Percentiles rank a stretch among this genome's conserved stretches.
These are phyloP conservation scores for Stegodyphus mimosarum DNA, from an alignment of 1,140 invertebrate species.

Conservation along the genomic window DNA sequence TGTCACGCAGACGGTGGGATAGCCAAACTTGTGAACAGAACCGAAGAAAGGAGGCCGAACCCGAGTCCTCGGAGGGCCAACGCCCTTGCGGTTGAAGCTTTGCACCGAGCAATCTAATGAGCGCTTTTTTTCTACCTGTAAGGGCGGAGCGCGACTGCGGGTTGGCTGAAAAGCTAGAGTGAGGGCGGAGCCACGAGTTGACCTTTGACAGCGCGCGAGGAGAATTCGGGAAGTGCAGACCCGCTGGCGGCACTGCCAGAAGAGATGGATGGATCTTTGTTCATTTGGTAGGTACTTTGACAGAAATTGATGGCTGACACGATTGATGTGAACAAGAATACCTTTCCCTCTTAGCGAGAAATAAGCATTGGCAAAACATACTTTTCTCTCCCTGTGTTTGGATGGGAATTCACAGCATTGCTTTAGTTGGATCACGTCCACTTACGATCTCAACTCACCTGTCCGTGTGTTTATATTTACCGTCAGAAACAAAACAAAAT, in stretches of 20 bases:
- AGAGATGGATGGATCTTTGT: constrained; percentile 53
- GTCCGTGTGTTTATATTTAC: neutral
- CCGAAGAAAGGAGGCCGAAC: constrained; percentile 42
- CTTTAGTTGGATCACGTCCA: no score
- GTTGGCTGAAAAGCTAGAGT: constrained; percentile 20
- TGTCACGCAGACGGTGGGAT: neutral
- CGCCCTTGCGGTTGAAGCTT: constrained; percentile 25
- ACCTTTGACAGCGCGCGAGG: constrained; percentile 42
- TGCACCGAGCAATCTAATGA: constrained; percentile 12
- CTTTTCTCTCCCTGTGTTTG: neutral
- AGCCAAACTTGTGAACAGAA: neutral
- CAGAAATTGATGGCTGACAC: constrained; percentile 38
- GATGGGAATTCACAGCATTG: neutral
- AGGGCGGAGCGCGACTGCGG: constrained; percentile 2
- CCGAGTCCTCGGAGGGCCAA: constrained; percentile 33
- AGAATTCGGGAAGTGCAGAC: constrained; percentile 39
- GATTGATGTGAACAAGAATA: constrained; percentile 27
- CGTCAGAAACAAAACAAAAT: no score
- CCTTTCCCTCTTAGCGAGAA: neutral
- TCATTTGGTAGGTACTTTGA: constrained; percentile 29
- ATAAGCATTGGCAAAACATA: neutral
- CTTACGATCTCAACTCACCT: neutral
- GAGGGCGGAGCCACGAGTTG: constrained; percentile 33
- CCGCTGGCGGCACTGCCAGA: constrained; percentile 22
- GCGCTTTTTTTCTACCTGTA: constrained; percentile 14